phyloP scores from a whole-genome alignment of 2,888 invertebrate genomes.

The Buathra laborator region DNA sequence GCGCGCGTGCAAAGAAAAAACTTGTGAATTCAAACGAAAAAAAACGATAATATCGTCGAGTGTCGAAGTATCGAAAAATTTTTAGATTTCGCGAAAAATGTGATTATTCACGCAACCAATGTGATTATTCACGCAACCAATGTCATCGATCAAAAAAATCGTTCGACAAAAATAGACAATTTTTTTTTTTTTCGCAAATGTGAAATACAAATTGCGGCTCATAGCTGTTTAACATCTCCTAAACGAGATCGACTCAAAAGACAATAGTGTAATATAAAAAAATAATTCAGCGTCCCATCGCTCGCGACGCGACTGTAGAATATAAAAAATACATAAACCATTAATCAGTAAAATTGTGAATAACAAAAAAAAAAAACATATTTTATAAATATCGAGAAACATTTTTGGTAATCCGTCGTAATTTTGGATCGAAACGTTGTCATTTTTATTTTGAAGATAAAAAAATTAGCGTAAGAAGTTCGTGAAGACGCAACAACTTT shows the following conservation, averaged over 20 bases:
- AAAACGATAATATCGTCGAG: neutral
- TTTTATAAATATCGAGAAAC: neutral
- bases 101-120: neutral
- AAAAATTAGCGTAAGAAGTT: constrained; percentile 70
- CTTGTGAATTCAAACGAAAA: neutral
- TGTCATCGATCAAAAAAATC: neutral
- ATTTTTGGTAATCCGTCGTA: neutral
- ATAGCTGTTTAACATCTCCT: neutral
- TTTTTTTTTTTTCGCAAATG: neutral
- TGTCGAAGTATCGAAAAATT: neutral
- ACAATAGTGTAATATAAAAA: constrained; percentile 19
- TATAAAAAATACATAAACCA: neutral
- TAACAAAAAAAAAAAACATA: neutral
- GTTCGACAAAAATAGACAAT: neutral
- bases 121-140: neutral
- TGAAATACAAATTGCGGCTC: neutral
- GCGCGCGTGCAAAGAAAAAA: neutral
- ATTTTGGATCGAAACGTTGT: neutral
- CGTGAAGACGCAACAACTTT: constrained; percentile 53
- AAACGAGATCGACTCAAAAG: constrained; percentile 11
- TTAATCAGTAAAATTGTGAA: neutral
- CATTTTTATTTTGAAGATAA: constrained; percentile 63
- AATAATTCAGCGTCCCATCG: constrained; percentile 18
- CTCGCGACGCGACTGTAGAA: neutral
- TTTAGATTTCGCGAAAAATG: neutral